phyloP scores from a whole-genome alignment of 2,888 invertebrate species.

The Thymelicus lineola region DNA sequence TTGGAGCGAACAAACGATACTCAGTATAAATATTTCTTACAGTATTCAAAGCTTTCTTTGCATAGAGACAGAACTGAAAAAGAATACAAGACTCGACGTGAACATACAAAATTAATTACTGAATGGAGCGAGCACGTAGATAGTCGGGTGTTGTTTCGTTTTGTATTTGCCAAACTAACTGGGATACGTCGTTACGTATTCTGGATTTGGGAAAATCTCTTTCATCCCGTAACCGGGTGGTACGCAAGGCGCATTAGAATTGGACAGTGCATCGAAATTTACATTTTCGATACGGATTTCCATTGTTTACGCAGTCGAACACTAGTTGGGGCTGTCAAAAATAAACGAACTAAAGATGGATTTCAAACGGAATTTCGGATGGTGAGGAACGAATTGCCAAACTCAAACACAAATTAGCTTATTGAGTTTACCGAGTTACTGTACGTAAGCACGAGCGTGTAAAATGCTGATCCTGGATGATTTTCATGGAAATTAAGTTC shows the following conservation, averaged over 20 bases:
- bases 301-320: constrained; percentile 43
- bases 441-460: not conserved
- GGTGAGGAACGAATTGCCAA: constrained; percentile 39
- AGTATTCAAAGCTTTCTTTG: constrained; percentile 26
- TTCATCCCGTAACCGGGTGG: constrained; percentile 31
- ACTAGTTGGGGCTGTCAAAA: constrained; percentile 37
- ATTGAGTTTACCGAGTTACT: constrained; percentile 41
- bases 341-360: constrained; percentile 41
- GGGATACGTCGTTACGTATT: constrained; percentile 38
- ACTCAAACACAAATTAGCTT: constrained; percentile 44
- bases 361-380: constrained; percentile 36
- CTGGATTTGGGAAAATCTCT: constrained; percentile 33
- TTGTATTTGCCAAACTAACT: constrained; percentile 39
- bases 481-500: constrained; percentile 12
- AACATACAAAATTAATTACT: constrained; percentile 39
- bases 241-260: constrained; percentile 39
- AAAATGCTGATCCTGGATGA: constrained; percentile 2
- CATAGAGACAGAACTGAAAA: constrained; percentile 25
- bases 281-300: constrained; percentile 40
- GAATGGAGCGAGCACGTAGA: constrained; percentile 30
- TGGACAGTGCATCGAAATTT: constrained; percentile 40
- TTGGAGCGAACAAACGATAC: constrained; percentile 23
- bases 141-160: constrained; percentile 23
- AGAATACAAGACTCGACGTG: constrained; percentile 28
- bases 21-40: constrained; percentile 33